These are phyloP conservation scores for Delichon dasypus DNA, from an alignment of 2,797 vertebrate genomes.

Conservation along the genomic window DNA sequence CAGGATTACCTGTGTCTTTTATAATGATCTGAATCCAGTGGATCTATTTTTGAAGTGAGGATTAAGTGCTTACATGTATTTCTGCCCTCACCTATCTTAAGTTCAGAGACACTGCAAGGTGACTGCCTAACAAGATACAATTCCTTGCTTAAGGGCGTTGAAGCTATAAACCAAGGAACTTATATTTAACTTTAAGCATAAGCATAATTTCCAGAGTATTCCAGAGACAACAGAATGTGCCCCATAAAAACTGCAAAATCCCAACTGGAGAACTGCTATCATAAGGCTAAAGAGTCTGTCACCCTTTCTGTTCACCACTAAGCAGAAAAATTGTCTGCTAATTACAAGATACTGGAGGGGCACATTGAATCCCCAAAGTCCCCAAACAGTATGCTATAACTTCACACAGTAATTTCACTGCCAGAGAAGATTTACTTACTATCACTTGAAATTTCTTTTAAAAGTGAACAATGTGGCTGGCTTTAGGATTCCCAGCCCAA, in stretches of 20 bases:
- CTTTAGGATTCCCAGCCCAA: not conserved
- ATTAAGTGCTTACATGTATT: conserved; percentile 13
- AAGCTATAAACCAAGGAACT: not conserved
- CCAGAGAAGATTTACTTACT: not conserved
- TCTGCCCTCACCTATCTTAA: not conserved
- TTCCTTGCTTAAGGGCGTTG: not conserved
- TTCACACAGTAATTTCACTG: not conserved
- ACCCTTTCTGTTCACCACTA: not conserved
- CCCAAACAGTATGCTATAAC: not conserved
- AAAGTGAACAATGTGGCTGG: not conserved
- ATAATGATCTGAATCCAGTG: not conserved
- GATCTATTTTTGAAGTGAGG: not conserved
- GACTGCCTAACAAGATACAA: not conserved
- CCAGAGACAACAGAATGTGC: not conserved
- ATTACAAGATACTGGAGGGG: not conserved
- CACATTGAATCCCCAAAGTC: not conserved
- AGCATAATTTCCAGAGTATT: not conserved
- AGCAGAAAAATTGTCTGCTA: not conserved
- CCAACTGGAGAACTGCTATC: not conserved
- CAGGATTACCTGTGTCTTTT: not conserved
- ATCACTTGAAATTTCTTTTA: not conserved
- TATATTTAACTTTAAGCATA: not conserved
- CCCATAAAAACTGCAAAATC: not conserved
- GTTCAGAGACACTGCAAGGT: not conserved
- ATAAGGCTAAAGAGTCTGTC: not conserved